These are phyloP conservation scores for Ctenicera cuprea DNA, from an alignment of 2,888 invertebrate species.

Conservation along the genomic window DNA sequence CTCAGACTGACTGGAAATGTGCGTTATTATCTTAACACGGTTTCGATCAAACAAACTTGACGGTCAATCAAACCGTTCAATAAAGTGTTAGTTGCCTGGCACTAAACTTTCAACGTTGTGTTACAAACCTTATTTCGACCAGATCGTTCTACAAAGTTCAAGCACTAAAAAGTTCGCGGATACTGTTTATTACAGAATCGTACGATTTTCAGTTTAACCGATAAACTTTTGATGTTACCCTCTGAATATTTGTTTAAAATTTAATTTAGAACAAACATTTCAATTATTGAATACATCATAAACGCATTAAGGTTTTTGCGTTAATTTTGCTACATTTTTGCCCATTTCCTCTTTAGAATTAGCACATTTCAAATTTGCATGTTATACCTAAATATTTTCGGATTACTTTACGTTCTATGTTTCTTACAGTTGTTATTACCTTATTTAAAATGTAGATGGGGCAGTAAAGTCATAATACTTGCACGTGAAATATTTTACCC, in stretches of 20 bases:
- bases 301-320: background rate
- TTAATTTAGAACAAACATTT: background rate
- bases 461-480: constrained; percentile 11
- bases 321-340: background rate
- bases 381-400: constrained; percentile 14
- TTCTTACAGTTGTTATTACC: constrained; percentile 10
- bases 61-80: constrained; percentile 28
- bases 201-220: background rate
- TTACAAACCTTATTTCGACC: background rate
- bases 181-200: background rate
- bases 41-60: constrained; percentile 40
- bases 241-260: background rate
- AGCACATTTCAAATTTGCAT: constrained; percentile 18
- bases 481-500: constrained; percentile 7
- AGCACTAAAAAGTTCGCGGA: constrained; percentile 15
- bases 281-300: background rate
- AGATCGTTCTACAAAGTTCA: background rate
- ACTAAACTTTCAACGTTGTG: constrained; percentile 30
- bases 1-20: constrained; percentile 21
- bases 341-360: background rate
- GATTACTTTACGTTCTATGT: constrained; percentile 5
- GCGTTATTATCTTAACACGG: constrained; percentile 36
- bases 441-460: constrained; percentile 17
- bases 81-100: constrained; percentile 35
- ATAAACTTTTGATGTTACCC: too few species aligned